A percentile compares a stretch with the other conserved stretches of the same genome.
phyloP scores from a whole-genome alignment of 1,140 invertebrate species.

The Aphidius gifuensis region DNA sequence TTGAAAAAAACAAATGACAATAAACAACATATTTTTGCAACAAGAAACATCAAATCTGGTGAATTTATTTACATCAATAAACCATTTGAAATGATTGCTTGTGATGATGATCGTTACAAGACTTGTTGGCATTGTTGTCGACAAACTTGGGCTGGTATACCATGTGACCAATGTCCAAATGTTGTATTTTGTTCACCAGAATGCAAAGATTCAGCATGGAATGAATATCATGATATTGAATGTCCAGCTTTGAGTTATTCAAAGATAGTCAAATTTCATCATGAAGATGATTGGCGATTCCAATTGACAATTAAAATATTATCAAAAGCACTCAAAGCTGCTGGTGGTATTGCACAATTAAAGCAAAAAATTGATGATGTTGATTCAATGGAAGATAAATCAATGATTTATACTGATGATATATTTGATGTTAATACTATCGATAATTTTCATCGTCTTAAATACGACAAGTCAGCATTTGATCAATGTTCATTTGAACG shows the following conservation, averaged over 20 bases:
- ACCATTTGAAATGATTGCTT: conserved; percentile 66
- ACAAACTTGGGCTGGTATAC: conserved; percentile 59
- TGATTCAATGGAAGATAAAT: too few species aligned
- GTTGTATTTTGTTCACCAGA: conserved; percentile 66
- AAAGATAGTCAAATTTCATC: too few species aligned
- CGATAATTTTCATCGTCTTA: too few species aligned
- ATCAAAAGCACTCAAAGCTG: too few species aligned
- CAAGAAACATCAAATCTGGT: conserved; percentile 63
- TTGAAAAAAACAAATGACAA: conserved; percentile 43
- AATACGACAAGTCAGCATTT: too few species aligned
- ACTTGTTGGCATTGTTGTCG: conserved; percentile 74
- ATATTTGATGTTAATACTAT: too few species aligned
- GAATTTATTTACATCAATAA: conserved; percentile 74
- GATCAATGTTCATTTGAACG: too few species aligned
- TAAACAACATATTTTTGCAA: conserved; percentile 64
- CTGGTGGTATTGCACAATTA: too few species aligned
- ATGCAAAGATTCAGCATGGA: conserved; percentile 63
- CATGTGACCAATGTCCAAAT: conserved; percentile 62
- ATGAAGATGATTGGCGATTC: too few species aligned
- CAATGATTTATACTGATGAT: too few species aligned
- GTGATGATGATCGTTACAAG: conserved; percentile 58
- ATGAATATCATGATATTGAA: conserved; percentile 69
- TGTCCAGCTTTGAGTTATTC: conserved; percentile 58
- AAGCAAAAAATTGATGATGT: too few species aligned
- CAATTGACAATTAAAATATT: too few species aligned